Percentiles rank a stretch among this genome's conserved stretches.
Conservation (phyloP, 2,113 vertebrate species). For the Corythornis vintsioides region DNA sequence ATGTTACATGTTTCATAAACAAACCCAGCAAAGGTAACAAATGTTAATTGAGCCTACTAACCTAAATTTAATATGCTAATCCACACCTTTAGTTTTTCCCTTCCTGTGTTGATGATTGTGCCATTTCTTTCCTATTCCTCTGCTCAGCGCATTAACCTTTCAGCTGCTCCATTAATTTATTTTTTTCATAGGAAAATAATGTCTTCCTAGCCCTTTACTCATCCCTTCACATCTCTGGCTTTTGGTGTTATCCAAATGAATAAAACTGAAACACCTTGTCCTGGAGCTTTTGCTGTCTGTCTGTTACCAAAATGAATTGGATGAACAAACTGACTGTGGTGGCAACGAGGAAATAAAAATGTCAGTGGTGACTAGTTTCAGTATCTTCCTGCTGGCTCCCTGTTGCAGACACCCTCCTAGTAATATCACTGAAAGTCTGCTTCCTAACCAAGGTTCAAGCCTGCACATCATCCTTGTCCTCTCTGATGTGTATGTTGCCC, state of each 20-base stretch:
- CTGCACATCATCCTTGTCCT: neutral
- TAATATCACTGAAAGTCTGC: neutral
- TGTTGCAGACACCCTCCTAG: neutral
- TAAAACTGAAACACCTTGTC: neutral
- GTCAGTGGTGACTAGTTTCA: neutral
- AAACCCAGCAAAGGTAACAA: conserved; percentile 13
- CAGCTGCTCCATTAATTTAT: neutral
- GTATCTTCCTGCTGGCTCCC: neutral
- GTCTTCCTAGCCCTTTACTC: neutral
- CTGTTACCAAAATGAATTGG: neutral
- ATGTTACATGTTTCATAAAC: conserved; percentile 14
- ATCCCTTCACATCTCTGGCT: neutral
- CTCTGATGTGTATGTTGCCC: neutral
- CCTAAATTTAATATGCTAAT: neutral
- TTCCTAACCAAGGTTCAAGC: neutral
- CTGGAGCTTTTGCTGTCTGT: neutral
- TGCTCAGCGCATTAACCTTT: neutral
- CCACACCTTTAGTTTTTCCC: neutral
- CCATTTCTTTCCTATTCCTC: neutral
- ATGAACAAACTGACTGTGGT: neutral
- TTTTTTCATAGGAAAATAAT: neutral
- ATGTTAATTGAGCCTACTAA: conserved; percentile 14
- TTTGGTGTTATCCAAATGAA: neutral
- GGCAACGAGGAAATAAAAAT: neutral
- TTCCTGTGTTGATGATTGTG: neutral